Evolutionary conservation across 2,113 vertebrate species (phyloP), one percentile per base, ranked within the genome.

Genomic region (Cyanoliseus patagonus): DNA sequence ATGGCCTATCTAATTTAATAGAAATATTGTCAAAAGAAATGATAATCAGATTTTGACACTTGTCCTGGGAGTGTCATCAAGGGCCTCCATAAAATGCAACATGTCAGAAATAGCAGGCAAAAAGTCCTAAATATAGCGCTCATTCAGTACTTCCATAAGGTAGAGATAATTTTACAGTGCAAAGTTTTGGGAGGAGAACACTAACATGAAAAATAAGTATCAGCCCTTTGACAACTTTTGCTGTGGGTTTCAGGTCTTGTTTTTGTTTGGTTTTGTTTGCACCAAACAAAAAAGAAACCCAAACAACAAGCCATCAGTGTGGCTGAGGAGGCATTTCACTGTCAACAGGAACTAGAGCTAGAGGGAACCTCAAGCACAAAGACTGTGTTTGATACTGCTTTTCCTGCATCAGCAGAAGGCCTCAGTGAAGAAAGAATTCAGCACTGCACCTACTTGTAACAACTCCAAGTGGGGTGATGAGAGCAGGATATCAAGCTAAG

Each of bases 21-120:
- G 91, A 79, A 90, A 52, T 91, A 89, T 61, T 97, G 91, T 96
- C 93, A 94, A 94, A 97, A 96, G 64, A 95, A 96, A 96, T 92
- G 61, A 89, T 75, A 92, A 97, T 97, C 89, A 82, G 51, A 75
- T 74, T 90, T 93, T 94, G 91, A 95, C 78, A 78, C 61, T 92
- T 95, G 78, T 95, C 92, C 91, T 96, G 92, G 83, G 94, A 95
- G 17, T 80, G 52, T 53, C 81, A 93, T 91, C 33, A 68, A 83
- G 28, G 24, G 22, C 42, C 47, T 35, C n/a, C 28, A 49, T 77
- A 41, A 96, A 94, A 92, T 92, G 55, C 41, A 93, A 86, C 55
- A 67, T 51, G 51, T 88, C 55, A 94, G 69, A 93, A 94, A 64
- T 35, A 74, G 62, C 35, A 84, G 27, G 33, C 53, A 88, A 80